Base-by-base conservation (phyloP, 2,888 invertebrate genomes). In the Sicus ferrugineus region DNA sequence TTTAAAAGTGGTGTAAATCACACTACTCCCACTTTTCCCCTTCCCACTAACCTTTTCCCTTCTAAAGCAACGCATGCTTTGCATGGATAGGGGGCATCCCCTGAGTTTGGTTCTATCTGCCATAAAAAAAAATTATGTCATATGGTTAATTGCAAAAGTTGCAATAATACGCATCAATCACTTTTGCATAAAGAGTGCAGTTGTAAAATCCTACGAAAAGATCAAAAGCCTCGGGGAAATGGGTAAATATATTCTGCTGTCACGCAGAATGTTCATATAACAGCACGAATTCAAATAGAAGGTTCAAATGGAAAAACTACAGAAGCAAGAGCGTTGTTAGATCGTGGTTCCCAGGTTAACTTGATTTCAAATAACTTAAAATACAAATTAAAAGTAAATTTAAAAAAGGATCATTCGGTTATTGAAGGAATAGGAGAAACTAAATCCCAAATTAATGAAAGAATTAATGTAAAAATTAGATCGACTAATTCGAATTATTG, bases 271-370 rank as follows among this genome's bases (percentile, higher is more conserved):
- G n/a, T n/a, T n/a, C n/a, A n/a, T n/a, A n/a, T n/a, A 46, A 46
- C 46, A 52, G 21, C 50, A 7, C 50, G 50, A 21, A 52, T 52
- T 4, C 21, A 23, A 52, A 23, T 21, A 19, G 21, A 52, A 52
- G 50, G 21, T 52, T 4, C 11, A 21, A n/a, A 52, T 21, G 50
- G 50, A 52, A 52, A 52, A 52, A 21, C 23, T 19, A 2, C 23
- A 52, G 50, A 52, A 52, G 50, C 50, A 52, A 52, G 50, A 52
- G 50, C 50, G 16, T 16, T 48, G 48, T 16, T 48, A 48, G 38
- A 38, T 14, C 7, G 48, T 48, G 48, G 48, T 5, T 48, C 48
- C n/a, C 48, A 48, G n/a, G 48, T 48, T 6, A 48, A n/a, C 48
- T 48, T 48, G 21, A 48, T 48, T 48, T 48, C 48, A 19, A 48